Conservation (phyloP, 2,797 vertebrate genomes). For the Argentina silus region DNA sequence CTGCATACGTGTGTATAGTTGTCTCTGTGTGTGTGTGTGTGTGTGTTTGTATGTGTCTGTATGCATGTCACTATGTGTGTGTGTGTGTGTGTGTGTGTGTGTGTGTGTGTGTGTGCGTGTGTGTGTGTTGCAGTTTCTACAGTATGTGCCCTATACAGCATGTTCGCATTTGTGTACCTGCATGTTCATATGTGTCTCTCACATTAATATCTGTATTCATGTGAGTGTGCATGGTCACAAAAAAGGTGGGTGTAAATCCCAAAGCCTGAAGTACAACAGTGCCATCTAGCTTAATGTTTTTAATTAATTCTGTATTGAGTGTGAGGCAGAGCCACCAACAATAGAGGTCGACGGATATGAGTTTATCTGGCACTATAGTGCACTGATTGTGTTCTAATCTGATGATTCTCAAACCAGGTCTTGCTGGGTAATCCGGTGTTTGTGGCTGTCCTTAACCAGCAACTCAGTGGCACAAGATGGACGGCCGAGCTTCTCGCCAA, state of each 20-base stretch:
- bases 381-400: background rate
- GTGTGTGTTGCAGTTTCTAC: background rate
- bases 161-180: conserved; percentile 3
- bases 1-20: conserved; percentile 2
- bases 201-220: background rate
- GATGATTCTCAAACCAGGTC: conserved; percentile 64
- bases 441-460: conserved; percentile 70
- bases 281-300: conserved; percentile 64
- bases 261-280: conserved; percentile 58
- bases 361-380: too few species aligned
- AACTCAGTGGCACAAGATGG: conserved; percentile 74
- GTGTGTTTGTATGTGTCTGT: conserved; percentile 13
- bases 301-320: conserved; percentile 45
- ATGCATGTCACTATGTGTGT: background rate
- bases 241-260: conserved; percentile 23
- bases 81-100: background rate
- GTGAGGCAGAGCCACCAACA: conserved; percentile 20
- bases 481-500: conserved; percentile 75
- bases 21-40: conserved; percentile 17
- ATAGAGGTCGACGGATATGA: background rate
- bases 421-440: conserved; percentile 80
- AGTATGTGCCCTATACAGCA: background rate
- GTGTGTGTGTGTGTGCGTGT: conserved; percentile 1
- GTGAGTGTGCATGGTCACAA: conserved; percentile 1
- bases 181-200: background rate